Base-by-base conservation (phyloP, 1,140 invertebrate genomes). In the Aphaenogaster floridana region DNA sequence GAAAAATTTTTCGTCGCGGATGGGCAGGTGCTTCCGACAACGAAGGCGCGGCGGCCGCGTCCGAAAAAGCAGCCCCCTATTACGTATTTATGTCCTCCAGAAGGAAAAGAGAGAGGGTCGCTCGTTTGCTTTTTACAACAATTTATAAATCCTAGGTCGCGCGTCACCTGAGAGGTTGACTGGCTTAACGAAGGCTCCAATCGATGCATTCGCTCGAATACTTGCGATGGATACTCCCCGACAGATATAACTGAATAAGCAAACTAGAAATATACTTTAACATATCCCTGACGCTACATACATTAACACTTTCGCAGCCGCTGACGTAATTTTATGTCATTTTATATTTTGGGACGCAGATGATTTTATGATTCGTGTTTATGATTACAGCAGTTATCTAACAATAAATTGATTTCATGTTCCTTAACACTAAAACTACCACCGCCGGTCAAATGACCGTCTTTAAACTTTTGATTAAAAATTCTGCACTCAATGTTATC, bases 1-100 rank as follows among this genome's bases (percentile, higher is more conserved):
- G 71, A 52, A 77, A 71, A 78, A 86, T 42, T 63, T 84, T 59
- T 59, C 57, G 34, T 86, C 77, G 63, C 86, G 86, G 57, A 72
- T 57, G 11, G 36, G 9, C 80, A 84, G 80, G 80, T 84, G 80
- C 66, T 45, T 34, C 9, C 52, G 52, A 52, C 61, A 17, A 42
- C 36, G 64, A 34, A 45, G 11, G 11, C 7, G 8, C 4, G 15
- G 36, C 50, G 64, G 2, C 28, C 15, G 0, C 15, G 0, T 57
- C 3, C 17, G 2, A 45, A 15, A 59, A 45, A 74, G 9, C 54
- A 80, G 21, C 17, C 34, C 5, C 11, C 8, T 36, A 28, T 52
- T 50, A 39, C 5, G 3, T 74, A 50, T 39, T 80, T 21, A 28
- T 39, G 45, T 39, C 21, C 15, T 80, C 36, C 13, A 78, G 28